Percentiles rank a stretch among this genome's conserved stretches.
Conservation (phyloP, 2,888 invertebrate species). For the Tuta absoluta region DNA sequence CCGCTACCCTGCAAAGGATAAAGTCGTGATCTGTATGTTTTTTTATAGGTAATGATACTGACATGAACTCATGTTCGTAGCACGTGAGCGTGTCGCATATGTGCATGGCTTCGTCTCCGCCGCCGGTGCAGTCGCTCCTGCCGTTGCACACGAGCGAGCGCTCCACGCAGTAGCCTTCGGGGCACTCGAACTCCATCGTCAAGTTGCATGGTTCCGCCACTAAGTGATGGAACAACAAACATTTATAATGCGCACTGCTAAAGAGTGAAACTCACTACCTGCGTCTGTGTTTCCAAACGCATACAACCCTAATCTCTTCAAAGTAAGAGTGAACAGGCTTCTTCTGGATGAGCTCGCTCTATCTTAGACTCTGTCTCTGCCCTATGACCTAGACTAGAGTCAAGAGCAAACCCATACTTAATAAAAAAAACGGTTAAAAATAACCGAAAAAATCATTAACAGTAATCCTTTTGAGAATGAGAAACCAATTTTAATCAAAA, state of each 20-base stretch:
- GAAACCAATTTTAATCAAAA: not conserved
- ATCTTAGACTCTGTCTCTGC: too few species aligned
- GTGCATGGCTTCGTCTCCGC: conserved; percentile 51
- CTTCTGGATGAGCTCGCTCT: too few species aligned
- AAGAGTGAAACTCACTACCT: too few species aligned
- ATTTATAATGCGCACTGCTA: too few species aligned
- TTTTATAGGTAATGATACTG: conserved; percentile 34
- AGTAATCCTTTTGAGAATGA: not conserved
- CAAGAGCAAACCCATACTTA: too few species aligned
- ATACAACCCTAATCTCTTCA: too few species aligned
- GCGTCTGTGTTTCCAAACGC: too few species aligned
- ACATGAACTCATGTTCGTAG: conserved; percentile 65
- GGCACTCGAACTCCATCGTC: conserved; percentile 49
- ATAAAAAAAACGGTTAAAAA: too few species aligned
- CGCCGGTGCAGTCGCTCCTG: conserved; percentile 56
- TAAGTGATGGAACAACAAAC: not conserved
- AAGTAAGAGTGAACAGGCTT: too few species aligned
- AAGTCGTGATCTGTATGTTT: not conserved
- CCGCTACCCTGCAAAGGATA: too few species aligned
- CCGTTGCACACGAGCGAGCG: conserved; percentile 58
- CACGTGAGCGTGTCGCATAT: conserved; percentile 54
- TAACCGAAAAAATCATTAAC: too few species aligned
- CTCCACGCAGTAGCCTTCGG: conserved; percentile 50
- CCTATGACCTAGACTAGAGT: too few species aligned
- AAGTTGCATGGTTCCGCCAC: not conserved